These are phyloP conservation scores for Meghimatium bilineatum DNA, from an alignment of 2,888 invertebrate genomes.

Conservation along the genomic window DNA sequence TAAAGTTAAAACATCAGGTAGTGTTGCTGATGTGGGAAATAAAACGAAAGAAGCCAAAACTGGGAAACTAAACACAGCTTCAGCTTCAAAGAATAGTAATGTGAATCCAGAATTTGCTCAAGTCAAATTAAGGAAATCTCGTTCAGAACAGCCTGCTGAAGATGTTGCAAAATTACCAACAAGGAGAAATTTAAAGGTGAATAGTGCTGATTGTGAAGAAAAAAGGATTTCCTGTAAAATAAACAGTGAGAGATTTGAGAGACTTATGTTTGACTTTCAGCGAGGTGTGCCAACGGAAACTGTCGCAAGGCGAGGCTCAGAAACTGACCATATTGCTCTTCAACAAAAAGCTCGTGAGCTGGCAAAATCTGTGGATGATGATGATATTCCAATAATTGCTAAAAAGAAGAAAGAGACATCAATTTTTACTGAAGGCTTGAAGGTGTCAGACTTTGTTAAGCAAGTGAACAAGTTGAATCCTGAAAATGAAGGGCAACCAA, in stretches of 20 bases:
- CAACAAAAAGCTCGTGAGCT: constrained; percentile 53
- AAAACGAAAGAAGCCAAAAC: background rate
- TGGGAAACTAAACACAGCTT: background rate
- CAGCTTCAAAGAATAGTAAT: background rate
- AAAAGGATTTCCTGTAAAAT: constrained; percentile 52
- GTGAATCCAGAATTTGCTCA: constrained; percentile 35
- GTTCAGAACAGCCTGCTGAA: background rate
- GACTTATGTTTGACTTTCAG: constrained; percentile 60
- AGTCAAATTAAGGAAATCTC: constrained; percentile 37
- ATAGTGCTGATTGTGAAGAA: constrained; percentile 15
- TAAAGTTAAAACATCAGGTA: background rate
- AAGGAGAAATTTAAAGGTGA: background rate
- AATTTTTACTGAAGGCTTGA: constrained; percentile 56
- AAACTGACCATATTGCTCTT: constrained; percentile 55
- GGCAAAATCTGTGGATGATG: background rate
- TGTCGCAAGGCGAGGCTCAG: constrained; percentile 39
- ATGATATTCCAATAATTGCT: constrained; percentile 40
- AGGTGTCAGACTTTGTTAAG: constrained; percentile 57
- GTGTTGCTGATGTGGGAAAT: background rate
- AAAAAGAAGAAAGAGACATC: constrained; percentile 54
- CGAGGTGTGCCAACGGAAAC: constrained; percentile 55
- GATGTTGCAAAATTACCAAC: background rate
- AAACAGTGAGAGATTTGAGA: constrained; percentile 58
- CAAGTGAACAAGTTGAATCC: constrained; percentile 56
- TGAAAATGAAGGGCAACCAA: constrained; percentile 46